phyloP scores from a whole-genome alignment of 2,113 vertebrate genomes.

The Eublepharis macularius region DNA sequence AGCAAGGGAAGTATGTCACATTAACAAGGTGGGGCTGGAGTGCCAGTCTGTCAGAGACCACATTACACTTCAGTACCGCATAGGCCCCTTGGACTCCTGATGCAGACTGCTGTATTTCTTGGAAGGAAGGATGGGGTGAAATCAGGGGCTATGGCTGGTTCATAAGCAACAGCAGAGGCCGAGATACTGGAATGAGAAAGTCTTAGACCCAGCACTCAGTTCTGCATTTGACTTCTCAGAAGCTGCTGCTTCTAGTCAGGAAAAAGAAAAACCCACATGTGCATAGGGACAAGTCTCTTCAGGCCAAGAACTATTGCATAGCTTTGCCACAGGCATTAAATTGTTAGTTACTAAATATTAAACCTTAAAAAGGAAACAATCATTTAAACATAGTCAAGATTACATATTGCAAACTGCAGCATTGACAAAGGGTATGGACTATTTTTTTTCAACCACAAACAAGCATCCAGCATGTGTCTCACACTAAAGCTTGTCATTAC shows the following conservation, averaged over 20 bases:
- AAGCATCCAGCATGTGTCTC: constrained; percentile 68
- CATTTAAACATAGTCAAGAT: constrained; percentile 70
- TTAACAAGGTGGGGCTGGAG: too few species aligned
- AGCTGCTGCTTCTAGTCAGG: not conserved
- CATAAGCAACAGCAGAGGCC: not conserved
- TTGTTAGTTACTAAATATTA: constrained; percentile 79
- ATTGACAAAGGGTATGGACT: constrained; percentile 67
- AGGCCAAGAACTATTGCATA: constrained; percentile 44
- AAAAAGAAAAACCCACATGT: not conserved
- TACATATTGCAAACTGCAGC: constrained; percentile 68
- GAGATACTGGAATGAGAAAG: not conserved
- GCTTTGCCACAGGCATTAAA: constrained; percentile 63
- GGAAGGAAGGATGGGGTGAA: too few species aligned
- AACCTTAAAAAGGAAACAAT: constrained; percentile 61
- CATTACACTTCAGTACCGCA: not conserved
- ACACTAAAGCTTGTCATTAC: constrained; percentile 71
- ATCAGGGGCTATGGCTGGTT: too few species aligned
- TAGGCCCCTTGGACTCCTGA: not conserved
- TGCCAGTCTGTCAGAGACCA: too few species aligned
- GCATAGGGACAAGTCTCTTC: constrained; percentile 13
- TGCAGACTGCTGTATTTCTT: not conserved
- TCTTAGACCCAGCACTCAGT: too few species aligned
- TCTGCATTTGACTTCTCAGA: not conserved
- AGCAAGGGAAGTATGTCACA: not conserved
- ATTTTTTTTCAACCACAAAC: constrained; percentile 72